phyloP scores from a whole-genome alignment of 2,888 invertebrate species.

The Drosophila meridionalis region DNA sequence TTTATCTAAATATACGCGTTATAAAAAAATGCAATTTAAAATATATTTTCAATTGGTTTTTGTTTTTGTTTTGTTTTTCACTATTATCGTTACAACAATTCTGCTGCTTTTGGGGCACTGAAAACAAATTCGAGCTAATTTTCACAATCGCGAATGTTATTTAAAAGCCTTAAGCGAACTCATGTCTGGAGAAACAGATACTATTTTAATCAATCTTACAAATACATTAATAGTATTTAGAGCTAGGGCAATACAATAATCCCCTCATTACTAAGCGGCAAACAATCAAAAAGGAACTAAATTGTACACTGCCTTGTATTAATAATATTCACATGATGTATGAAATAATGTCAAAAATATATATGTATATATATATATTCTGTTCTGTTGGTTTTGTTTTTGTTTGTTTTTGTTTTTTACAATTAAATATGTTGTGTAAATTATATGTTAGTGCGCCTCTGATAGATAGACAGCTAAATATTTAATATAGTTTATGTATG shows the following conservation, averaged over 20 bases:
- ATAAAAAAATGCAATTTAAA: slow-evolving; percentile 75
- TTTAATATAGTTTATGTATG: slow-evolving; percentile 30
- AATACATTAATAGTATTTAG: slow-evolving; percentile 21
- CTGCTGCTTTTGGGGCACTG: slow-evolving; percentile 46
- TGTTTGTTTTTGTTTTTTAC: slow-evolving; percentile 19
- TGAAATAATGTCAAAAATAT: slow-evolving; percentile 50
- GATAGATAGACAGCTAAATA: slow-evolving; percentile 19
- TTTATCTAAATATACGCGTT: slow-evolving; percentile 57
- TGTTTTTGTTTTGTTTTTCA: slow-evolving; percentile 15
- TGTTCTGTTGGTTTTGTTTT: neutral
- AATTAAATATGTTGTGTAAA: slow-evolving; percentile 31
- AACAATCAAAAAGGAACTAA: slow-evolving; percentile 51
- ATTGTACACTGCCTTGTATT: slow-evolving; percentile 30
- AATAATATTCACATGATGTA: slow-evolving; percentile 26
- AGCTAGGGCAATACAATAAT: slow-evolving; percentile 23
- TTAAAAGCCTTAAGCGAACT: slow-evolving; percentile 58
- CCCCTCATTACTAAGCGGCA: slow-evolving; percentile 40
- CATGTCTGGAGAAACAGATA: slow-evolving; percentile 20
- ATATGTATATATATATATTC: slow-evolving; percentile 6
- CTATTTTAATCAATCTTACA: slow-evolving; percentile 22
- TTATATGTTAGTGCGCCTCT: slow-evolving; percentile 19
- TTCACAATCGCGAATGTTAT: slow-evolving; percentile 37
- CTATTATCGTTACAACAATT: slow-evolving; percentile 40
- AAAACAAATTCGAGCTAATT: slow-evolving; percentile 71
- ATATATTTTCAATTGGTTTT: slow-evolving; percentile 44